Percentiles rank a stretch among this genome's conserved stretches.
These are phyloP conservation scores for Neosilurus hyrtlii DNA, from an alignment of 2,797 vertebrate species.

Conservation along the genomic window DNA sequence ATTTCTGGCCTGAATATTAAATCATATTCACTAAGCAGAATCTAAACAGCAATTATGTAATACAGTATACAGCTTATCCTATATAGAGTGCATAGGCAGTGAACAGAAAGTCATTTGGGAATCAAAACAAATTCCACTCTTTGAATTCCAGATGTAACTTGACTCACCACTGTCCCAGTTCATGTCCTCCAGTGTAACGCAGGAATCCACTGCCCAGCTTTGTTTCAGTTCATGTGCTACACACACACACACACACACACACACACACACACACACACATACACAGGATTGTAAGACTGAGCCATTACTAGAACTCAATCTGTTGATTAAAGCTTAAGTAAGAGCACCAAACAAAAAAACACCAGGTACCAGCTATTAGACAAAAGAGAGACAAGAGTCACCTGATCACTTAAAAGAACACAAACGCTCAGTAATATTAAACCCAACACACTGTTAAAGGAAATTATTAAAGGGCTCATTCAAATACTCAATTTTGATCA, in stretches of 20 bases:
- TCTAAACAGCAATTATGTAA: background rate
- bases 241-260: conserved; percentile 42
- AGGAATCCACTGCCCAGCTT: conserved; percentile 81
- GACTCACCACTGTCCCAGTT: conserved; percentile 80
- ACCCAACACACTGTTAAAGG: too few relatives aligned
- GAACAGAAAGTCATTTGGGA: background rate
- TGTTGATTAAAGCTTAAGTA: background rate
- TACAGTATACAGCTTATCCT: background rate
- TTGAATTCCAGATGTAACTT: background rate
- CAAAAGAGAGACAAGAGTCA: background rate
- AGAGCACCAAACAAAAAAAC: background rate
- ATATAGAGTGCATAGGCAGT: background rate
- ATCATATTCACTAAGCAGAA: background rate
- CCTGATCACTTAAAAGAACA: background rate
- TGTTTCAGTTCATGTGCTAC: conserved; percentile 80
- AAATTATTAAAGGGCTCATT: too few relatives aligned
- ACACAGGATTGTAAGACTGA: background rate
- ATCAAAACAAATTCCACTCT: background rate
- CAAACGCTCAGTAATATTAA: too few relatives aligned
- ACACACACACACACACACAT: conserved; percentile 24
- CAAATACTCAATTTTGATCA: too few relatives aligned
- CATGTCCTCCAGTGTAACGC: conserved; percentile 83
- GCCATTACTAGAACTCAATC: background rate
- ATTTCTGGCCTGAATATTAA: background rate
- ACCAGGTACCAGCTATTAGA: background rate